phyloP scores from a whole-genome alignment of 2,113 vertebrate genomes.

The Catagonus wagneri region DNA sequence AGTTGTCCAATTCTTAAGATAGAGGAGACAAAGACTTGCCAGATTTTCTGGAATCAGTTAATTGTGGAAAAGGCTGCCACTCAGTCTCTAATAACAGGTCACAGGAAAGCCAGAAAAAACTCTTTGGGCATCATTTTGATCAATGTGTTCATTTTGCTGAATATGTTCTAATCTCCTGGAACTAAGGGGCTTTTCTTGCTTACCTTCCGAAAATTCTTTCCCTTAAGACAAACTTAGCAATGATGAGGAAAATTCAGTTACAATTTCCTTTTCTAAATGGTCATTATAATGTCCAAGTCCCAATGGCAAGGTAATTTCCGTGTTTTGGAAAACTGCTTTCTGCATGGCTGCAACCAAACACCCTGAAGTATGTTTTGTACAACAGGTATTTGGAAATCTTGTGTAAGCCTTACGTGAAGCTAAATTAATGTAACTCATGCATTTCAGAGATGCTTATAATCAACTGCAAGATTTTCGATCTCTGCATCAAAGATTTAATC shows the following conservation, averaged over 20 bases:
- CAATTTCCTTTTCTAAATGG: neutral
- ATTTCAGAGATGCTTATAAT: neutral
- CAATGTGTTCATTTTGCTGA: neutral
- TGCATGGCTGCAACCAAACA: neutral
- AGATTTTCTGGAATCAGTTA: neutral
- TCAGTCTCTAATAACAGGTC: neutral
- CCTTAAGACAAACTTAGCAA: neutral
- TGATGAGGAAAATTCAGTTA: neutral
- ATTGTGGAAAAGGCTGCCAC: neutral
- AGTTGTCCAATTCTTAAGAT: neutral
- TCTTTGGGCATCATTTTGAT: neutral
- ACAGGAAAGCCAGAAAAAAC: neutral
- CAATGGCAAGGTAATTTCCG: neutral
- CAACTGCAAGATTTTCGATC: neutral
- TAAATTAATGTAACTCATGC: neutral
- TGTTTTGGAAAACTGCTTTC: neutral
- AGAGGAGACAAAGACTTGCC: neutral
- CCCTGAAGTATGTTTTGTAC: neutral
- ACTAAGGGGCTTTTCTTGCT: neutral
- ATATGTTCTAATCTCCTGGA: neutral
- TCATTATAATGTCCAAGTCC: neutral
- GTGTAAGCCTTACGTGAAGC: neutral
- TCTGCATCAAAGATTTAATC: neutral
- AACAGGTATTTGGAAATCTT: neutral
- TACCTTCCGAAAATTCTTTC: neutral